Percentiles rank a stretch among this genome's conserved stretches.
Conservation (phyloP, 2,113 vertebrate species). For the Platysternon megacephalum region DNA sequence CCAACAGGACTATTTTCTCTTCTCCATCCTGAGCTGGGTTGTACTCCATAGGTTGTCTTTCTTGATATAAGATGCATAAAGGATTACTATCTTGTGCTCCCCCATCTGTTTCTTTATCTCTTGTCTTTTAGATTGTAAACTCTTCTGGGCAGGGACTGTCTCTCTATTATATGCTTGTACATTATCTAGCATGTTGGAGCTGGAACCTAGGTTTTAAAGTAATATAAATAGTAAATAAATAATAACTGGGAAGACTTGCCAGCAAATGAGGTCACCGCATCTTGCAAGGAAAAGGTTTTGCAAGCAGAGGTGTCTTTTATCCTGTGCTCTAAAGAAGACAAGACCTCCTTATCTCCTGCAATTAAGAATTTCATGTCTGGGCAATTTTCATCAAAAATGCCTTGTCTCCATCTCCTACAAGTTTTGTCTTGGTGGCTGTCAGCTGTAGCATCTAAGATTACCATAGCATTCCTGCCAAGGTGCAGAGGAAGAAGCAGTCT, state of each 20-base stretch:
- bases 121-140: neutral
- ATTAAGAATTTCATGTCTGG: neutral
- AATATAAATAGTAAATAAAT: neutral
- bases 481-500: neutral
- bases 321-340: neutral
- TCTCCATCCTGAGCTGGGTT: neutral
- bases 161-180: neutral
- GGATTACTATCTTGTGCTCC: neutral
- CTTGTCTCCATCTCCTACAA: neutral
- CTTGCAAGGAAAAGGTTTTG: neutral
- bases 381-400: neutral
- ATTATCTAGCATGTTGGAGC: neutral
- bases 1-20: neutral
- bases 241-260: accelerated
- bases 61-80: neutral
- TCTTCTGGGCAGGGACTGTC: neutral
- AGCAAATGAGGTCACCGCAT: neutral
- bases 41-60: neutral
- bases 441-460: neutral
- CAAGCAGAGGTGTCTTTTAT: neutral
- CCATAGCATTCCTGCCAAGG: neutral
- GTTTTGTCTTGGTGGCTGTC: neutral
- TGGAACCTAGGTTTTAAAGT: neutral
- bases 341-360: neutral
- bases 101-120: neutral